Conservation (phyloP, 2,797 vertebrate genomes). For the Cyprinella venusta region DNA sequence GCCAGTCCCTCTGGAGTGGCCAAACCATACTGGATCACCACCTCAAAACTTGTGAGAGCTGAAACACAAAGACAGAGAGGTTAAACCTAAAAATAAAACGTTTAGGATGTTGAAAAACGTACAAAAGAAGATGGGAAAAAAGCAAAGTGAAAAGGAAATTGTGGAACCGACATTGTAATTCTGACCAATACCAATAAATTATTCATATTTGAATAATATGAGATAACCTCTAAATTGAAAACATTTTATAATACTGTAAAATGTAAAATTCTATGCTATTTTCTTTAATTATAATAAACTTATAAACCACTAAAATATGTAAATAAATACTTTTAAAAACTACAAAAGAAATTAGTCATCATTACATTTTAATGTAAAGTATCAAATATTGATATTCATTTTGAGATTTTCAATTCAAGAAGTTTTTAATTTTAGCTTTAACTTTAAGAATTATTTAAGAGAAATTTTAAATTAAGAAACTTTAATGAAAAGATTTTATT, state of each 20-base stretch:
- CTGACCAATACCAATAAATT: neutral
- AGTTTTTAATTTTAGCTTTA: too few species aligned
- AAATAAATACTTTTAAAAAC: neutral
- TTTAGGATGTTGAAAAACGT: neutral
- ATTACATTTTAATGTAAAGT: too few species aligned
- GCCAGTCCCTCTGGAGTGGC: conserved; percentile 96
- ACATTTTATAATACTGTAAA: neutral
- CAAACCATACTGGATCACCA: conserved; percentile 95
- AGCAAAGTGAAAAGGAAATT: neutral
- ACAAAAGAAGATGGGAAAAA: neutral
- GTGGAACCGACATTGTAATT: neutral
- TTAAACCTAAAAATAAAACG: neutral
- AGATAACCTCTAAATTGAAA: neutral
- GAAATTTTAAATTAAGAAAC: too few species aligned
- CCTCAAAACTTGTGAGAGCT: conserved; percentile 97
- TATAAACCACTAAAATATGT: neutral
- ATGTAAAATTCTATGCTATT: neutral
- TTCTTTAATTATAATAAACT: neutral
- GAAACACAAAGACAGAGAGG: conserved; percentile 34
- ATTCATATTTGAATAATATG: neutral
- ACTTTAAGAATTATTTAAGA: too few species aligned
- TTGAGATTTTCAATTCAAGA: too few species aligned
- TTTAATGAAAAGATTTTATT: neutral
- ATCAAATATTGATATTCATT: too few species aligned
- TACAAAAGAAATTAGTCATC: neutral